Percentiles rank a stretch among this genome's conserved stretches.
Conservation (phyloP, 2,797 vertebrate genomes). For the Simalia tracyae region DNA sequence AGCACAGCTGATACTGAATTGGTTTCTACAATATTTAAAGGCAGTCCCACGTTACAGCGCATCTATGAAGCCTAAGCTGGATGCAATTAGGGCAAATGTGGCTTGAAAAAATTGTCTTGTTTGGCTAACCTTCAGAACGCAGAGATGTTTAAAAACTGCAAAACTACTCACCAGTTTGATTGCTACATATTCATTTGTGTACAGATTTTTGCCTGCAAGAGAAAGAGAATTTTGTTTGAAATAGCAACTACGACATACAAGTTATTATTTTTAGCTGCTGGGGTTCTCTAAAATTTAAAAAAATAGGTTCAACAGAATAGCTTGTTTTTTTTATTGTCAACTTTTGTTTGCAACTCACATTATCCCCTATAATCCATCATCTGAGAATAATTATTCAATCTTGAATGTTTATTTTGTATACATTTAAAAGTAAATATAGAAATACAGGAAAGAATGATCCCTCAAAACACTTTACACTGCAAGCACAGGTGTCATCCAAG, state of each 20-base stretch:
- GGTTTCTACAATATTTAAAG: not conserved
- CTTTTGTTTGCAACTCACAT: not conserved
- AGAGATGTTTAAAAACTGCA: slow-evolving; percentile 27
- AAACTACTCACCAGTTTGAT: slow-evolving; percentile 96
- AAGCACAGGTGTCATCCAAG: not conserved
- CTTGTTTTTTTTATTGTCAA: not conserved
- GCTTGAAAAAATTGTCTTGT: not conserved
- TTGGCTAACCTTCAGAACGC: not conserved
- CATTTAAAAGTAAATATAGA: not conserved
- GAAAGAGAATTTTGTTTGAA: slow-evolving; percentile 25
- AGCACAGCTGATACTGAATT: not conserved
- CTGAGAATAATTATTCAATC: not conserved
- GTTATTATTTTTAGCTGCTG: not conserved
- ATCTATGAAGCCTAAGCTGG: not conserved
- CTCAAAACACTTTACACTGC: not conserved
- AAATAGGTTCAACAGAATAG: not conserved
- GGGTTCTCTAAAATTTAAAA: not conserved
- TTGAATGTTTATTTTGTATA: not conserved
- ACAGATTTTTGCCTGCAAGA: slow-evolving; percentile 95
- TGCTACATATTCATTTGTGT: slow-evolving; percentile 99
- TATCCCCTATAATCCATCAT: not conserved
- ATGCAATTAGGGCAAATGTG: not conserved
- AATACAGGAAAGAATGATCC: not conserved
- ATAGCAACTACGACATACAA: not conserved
- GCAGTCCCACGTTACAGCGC: not conserved